Conservation (phyloP, 2,888 invertebrate genomes). For the Melipona beecheii region DNA sequence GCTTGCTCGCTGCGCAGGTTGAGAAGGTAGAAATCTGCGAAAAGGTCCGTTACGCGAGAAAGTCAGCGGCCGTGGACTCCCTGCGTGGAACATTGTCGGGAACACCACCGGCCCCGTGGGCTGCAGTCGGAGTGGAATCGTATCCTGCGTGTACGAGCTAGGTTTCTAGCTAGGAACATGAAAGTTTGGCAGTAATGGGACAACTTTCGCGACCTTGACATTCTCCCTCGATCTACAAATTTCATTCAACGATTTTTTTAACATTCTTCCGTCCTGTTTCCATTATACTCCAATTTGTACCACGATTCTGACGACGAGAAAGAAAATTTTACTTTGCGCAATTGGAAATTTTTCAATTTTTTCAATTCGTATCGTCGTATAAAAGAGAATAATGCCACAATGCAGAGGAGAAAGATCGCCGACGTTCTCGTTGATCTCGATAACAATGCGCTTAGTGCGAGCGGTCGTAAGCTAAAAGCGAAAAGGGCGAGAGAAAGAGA, state of each 20-base stretch:
- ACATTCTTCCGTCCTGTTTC: too few species aligned
- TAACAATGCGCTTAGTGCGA: slow-evolving; percentile 68
- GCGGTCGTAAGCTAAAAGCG: slow-evolving; percentile 47
- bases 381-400: too few species aligned
- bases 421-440: slow-evolving; percentile 54
- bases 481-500: slow-evolving; percentile 1
- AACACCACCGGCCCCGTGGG: slow-evolving; percentile 8
- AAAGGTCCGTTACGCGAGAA: background rate
- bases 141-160: background rate
- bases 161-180: background rate
- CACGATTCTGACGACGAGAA: too few species aligned
- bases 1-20: background rate
- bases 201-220: background rate
- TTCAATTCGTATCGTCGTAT: too few species aligned
- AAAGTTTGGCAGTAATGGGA: slow-evolving; percentile 2
- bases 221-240: background rate
- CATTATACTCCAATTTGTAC: background rate
- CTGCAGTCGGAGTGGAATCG: slow-evolving; percentile 8
- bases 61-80: background rate
- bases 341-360: too few species aligned
- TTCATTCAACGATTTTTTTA: background rate
- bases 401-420: slow-evolving; percentile 53
- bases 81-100: background rate
- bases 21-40: background rate
- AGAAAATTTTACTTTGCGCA: too few species aligned